phyloP scores from a whole-genome alignment of 1,140 invertebrate species.

The Nilaparvata lugens region DNA sequence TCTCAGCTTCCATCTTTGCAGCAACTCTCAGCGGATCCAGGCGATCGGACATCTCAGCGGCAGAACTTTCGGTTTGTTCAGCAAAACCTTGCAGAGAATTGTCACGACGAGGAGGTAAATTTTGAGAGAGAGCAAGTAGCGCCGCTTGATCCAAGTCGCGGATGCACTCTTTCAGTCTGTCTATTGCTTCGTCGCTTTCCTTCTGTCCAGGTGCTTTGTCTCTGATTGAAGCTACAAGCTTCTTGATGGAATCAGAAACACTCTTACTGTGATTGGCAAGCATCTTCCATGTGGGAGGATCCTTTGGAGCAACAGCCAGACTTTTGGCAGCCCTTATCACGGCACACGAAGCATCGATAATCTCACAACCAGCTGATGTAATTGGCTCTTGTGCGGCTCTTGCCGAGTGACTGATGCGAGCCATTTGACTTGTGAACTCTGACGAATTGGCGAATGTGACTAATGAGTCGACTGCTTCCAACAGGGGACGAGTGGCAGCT shows the following conservation, averaged over 20 bases:
- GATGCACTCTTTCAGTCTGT: slow-evolving; percentile 64
- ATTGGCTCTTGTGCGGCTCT: slow-evolving; percentile 78
- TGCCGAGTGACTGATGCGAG: slow-evolving; percentile 75
- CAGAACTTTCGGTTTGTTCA: slow-evolving; percentile 64
- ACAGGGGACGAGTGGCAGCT: slow-evolving; percentile 71
- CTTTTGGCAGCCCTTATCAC: slow-evolving; percentile 89
- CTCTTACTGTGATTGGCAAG: slow-evolving; percentile 88
- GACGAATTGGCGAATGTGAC: slow-evolving; percentile 86
- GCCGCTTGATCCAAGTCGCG: slow-evolving; percentile 79
- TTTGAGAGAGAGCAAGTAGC: slow-evolving; percentile 77
- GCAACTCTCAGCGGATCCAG: slow-evolving; percentile 72
- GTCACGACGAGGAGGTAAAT: slow-evolving; percentile 56
- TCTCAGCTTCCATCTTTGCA: slow-evolving; percentile 85
- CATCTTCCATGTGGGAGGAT: slow-evolving; percentile 88
- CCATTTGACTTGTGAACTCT: slow-evolving; percentile 86
- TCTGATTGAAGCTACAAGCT: slow-evolving; percentile 80
- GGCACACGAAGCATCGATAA: slow-evolving; percentile 54
- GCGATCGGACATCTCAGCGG: slow-evolving; percentile 65
- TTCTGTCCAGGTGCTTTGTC: slow-evolving; percentile 92
- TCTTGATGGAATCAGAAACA: slow-evolving; percentile 94
- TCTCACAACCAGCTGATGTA: slow-evolving; percentile 66
- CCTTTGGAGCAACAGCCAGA: slow-evolving; percentile 78
- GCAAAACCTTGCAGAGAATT: slow-evolving; percentile 75
- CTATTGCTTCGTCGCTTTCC: slow-evolving; percentile 81
- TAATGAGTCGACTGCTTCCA: slow-evolving; percentile 87